These are phyloP conservation scores for Pelusios castaneus DNA, from an alignment of 2,113 vertebrate species.

Conservation along the genomic window DNA sequence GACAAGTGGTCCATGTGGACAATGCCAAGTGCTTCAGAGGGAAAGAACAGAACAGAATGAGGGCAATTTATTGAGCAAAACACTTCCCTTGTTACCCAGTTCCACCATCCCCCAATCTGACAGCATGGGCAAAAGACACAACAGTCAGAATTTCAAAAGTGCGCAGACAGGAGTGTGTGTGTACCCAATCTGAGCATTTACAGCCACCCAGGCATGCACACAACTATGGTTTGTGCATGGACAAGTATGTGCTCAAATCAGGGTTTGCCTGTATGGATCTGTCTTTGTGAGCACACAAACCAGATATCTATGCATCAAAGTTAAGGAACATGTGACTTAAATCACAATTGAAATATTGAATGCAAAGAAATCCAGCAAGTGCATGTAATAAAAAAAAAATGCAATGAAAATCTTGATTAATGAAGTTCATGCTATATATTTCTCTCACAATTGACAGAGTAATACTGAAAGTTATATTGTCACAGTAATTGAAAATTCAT, in stretches of 20 bases:
- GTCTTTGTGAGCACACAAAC: background rate
- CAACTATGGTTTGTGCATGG: background rate
- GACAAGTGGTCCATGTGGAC: too few species aligned
- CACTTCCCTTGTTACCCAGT: too few species aligned
- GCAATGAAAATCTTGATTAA: background rate
- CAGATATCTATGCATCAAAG: background rate
- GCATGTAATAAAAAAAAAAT: background rate
- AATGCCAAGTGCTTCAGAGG: too few species aligned
- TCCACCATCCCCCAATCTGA: too few species aligned
- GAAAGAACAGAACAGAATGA: too few species aligned
- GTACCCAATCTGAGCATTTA: background rate
- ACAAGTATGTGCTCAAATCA: background rate
- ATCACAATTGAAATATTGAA: background rate
- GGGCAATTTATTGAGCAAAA: too few species aligned
- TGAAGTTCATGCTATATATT: background rate
- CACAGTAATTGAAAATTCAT: background rate
- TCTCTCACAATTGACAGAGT: background rate
- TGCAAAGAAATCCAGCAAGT: background rate
- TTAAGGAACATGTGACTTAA: background rate
- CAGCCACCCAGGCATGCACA: background rate
- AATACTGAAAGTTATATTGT: background rate
- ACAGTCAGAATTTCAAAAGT: background rate
- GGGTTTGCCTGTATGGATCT: background rate
- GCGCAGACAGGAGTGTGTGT: background rate
- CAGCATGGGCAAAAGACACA: background rate